Evolutionary conservation across 1,140 invertebrate genomes (phyloP).

Genomic region (Drosophila arawakana): DNA sequence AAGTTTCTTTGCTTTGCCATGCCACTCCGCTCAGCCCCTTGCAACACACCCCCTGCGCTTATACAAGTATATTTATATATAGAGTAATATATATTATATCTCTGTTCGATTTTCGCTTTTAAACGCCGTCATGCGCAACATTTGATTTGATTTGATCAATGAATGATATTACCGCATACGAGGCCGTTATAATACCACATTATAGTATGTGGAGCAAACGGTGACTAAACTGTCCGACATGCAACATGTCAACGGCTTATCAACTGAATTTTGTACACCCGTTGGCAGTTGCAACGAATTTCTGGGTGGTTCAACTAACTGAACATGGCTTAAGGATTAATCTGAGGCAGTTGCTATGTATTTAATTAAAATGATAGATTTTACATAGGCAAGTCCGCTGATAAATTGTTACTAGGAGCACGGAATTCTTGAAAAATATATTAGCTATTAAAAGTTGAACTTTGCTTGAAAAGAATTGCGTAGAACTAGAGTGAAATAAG

Average conservation of each 20-base stretch:
- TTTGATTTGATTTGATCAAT: constrained; percentile 63
- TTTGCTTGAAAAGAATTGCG: no score
- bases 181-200: constrained; percentile 39
- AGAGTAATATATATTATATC: constrained; percentile 17
- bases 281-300: constrained; percentile 41
- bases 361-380: constrained; percentile 24
- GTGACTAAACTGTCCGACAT: constrained; percentile 52
- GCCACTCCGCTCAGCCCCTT: constrained; percentile 8
- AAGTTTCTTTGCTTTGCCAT: constrained; percentile 48
- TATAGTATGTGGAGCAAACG: constrained; percentile 63
- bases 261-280: constrained; percentile 39
- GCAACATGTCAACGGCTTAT: constrained; percentile 75
- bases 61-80: background rate
- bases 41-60: constrained; percentile 11
- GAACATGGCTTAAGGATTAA: constrained; percentile 19
- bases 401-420: no score
- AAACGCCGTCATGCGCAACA: constrained; percentile 58
- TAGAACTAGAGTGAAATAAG: background rate
- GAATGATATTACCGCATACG: constrained; percentile 67
- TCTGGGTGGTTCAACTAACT: constrained; percentile 34
- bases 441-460: no score
- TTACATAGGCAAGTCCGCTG: no score
- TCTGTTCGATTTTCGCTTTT: constrained; percentile 23
- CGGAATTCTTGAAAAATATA: no score
- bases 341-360: constrained; percentile 1